Evolutionary conservation across 2,888 invertebrate species (phyloP).

Genomic region (Apotomis capreana): DNA sequence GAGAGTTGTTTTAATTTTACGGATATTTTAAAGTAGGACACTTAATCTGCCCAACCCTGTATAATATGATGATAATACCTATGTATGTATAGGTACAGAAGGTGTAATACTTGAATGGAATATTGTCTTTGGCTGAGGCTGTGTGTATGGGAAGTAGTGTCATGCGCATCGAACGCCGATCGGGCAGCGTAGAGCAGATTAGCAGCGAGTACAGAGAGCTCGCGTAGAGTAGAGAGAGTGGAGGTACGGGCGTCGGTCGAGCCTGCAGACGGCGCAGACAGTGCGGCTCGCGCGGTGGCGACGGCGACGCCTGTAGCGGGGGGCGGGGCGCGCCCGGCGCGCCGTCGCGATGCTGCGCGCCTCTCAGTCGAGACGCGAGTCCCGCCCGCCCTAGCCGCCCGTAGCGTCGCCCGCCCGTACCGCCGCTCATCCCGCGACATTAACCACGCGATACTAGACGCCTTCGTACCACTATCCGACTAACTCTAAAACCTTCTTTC

Average conservation of each 20-base stretch:
- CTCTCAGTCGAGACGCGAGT: slow-evolving; percentile 86
- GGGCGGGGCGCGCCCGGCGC: slow-evolving; percentile 74
- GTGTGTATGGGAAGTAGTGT: slow-evolving; percentile 9
- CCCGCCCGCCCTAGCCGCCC: slow-evolving; percentile 83
- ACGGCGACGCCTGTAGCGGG: slow-evolving; percentile 72
- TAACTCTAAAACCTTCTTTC: slow-evolving; percentile 59
- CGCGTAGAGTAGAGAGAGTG: slow-evolving; percentile 14
- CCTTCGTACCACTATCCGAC: slow-evolving; percentile 51
- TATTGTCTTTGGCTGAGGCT: slow-evolving; percentile 5
- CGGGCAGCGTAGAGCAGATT: slow-evolving; percentile 15
- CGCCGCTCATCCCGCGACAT: slow-evolving; percentile 65
- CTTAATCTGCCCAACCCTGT: background rate
- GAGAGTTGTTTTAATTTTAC: too few species aligned
- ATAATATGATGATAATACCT: background rate
- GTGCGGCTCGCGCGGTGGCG: slow-evolving; percentile 52
- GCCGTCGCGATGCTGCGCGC: slow-evolving; percentile 86
- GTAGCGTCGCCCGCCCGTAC: slow-evolving; percentile 74
- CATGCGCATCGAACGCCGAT: slow-evolving; percentile 30
- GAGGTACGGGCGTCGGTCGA: slow-evolving; percentile 40
- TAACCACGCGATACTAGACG: slow-evolving; percentile 58
- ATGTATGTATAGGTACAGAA: background rate
- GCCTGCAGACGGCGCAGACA: slow-evolving; percentile 43
- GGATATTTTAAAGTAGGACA: too few species aligned
- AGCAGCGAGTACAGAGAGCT: slow-evolving; percentile 23
- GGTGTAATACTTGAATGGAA: background rate